Base-by-base conservation (phyloP, 1,140 invertebrate species). In the Spodoptera frugiperda region DNA sequence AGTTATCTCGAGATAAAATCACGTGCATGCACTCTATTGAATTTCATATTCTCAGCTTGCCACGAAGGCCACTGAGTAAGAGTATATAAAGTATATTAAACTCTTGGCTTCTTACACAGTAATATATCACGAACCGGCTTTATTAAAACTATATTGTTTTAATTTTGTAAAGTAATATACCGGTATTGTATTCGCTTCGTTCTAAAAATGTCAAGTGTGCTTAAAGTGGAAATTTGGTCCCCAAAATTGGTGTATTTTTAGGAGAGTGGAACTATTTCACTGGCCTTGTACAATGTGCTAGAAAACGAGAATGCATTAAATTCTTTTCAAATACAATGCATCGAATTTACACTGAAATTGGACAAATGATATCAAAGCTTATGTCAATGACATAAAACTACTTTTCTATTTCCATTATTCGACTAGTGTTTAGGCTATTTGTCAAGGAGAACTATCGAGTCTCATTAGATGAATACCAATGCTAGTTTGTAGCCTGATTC, bases 131-230 rank as follows among this genome's bases (percentile, higher is more conserved):
- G 15, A 49, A 49, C 12, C 14, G 19, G 63, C 44, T 25, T 49
- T 67, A 67, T 67, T 67, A 67, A 67, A 67, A 67, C 63, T 67
- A 67, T 44, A 65, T 19, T 14, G 63, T 48, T 19, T 67, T 49
- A n/a, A 67, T 67, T 25, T 48, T 25, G 19, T 67, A 17, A 48
- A 5, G 63, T n/a, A 25, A 67, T 67, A 67, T 21, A 46, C 17
- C 8, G 4, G 14, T 4, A 21, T 12, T 46, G n/a, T 46, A 1
- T 17, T n/a, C 5, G 2, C 21, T 59, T 33, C 12, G 8, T 33
- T 46, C 11, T 46, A 11, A 21, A 46, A 33, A 59, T 54, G 17
- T 53, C 17, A 53, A 39, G 33, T 6, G 33, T 39, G 0, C 2
- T 39, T 39, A 25, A 25, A 25, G 6, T 39, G 33, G 33, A 39